phyloP scores from a whole-genome alignment of 2,797 vertebrate species.

The Bradypus variegatus region DNA sequence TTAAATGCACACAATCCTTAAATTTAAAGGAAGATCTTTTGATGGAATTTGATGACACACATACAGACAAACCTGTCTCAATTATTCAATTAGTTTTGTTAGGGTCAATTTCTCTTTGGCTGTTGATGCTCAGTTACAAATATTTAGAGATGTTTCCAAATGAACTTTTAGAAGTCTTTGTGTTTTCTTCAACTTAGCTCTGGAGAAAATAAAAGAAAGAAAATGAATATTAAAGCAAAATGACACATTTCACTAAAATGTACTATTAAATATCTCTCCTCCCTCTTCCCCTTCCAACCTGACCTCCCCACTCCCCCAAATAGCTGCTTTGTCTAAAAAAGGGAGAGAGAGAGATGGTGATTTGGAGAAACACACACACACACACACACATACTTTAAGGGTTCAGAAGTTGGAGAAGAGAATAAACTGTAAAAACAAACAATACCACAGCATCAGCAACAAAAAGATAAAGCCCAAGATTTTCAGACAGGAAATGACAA shows the following conservation, averaged over 20 bases:
- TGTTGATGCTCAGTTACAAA: not conserved
- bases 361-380: not conserved
- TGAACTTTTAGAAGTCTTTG: not conserved
- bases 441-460: not conserved
- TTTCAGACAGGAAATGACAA: not conserved
- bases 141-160: not conserved
- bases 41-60: not conserved
- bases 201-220: not conserved
- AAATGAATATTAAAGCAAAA: slow-evolving; percentile 30
- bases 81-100: not conserved
- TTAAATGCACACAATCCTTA: not conserved
- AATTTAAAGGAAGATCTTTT: not conserved
- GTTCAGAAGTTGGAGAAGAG: not conserved
- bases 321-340: not conserved
- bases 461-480: not conserved
- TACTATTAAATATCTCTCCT: not conserved
- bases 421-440: not conserved
- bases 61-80: not conserved
- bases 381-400: not conserved
- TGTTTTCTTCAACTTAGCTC: not conserved
- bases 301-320: accelerated
- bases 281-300: not conserved
- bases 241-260: not conserved
- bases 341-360: not conserved
- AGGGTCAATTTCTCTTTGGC: not conserved